These are phyloP conservation scores for Apostichopus japonicus DNA, from an alignment of 35 echinoderm and acorn worm species.

Conservation along the genomic window DNA sequence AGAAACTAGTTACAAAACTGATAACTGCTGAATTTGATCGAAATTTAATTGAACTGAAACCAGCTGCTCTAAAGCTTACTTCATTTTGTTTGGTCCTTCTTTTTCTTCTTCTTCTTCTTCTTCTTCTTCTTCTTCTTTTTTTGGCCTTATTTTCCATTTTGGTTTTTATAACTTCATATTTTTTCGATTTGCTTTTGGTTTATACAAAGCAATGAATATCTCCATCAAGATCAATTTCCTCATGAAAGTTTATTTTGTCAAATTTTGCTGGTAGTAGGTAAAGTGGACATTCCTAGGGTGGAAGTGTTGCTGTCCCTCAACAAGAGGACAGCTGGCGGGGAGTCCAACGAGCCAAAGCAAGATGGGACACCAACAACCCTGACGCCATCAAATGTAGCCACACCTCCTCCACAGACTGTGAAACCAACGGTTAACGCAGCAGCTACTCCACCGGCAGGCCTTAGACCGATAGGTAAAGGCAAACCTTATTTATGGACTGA, in stretches of 20 bases:
- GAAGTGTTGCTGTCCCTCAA: conserved; percentile 27
- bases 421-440: background rate
- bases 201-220: too few species aligned
- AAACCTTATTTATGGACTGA: background rate
- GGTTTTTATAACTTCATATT: too few species aligned
- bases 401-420: background rate
- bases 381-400: conserved; percentile 16
- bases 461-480: conserved; percentile 3
- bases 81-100: too few species aligned
- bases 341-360: background rate
- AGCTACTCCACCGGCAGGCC: background rate
- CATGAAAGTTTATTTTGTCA: background rate
- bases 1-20: too few species aligned
- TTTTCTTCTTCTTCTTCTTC: too few species aligned
- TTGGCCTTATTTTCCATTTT: too few species aligned
- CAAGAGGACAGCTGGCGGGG: background rate
- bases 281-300: conserved; percentile 39
- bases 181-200: too few species aligned
- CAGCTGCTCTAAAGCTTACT: too few species aligned
- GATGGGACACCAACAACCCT: background rate
- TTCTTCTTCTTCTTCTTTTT: too few species aligned
- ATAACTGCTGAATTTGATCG: too few species aligned
- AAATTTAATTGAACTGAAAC: too few species aligned
- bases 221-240: too few species aligned
- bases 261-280: background rate